These are phyloP conservation scores for Pipistrellus pygmaeus DNA, from an alignment of 2,797 vertebrate species.

Conservation along the genomic window DNA sequence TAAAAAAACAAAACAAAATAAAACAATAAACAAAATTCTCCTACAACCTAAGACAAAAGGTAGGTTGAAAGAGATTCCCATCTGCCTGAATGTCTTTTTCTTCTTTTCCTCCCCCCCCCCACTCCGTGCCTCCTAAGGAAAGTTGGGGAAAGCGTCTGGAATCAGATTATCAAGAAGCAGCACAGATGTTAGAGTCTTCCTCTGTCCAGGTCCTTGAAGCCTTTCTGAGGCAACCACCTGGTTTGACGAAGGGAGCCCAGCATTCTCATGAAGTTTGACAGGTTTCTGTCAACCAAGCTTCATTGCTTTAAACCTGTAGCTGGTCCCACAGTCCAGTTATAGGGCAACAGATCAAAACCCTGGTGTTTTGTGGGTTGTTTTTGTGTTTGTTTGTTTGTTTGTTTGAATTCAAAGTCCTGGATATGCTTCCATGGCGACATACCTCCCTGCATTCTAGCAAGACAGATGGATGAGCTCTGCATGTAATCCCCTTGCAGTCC, in stretches of 20 bases:
- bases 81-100: background rate
- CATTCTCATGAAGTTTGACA: conserved; percentile 34
- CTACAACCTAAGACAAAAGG: background rate
- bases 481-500: background rate
- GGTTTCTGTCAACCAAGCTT: conserved; percentile 54
- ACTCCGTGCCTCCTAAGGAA: background rate
- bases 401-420: conserved; percentile 28
- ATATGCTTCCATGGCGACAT: background rate
- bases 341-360: conserved; percentile 50
- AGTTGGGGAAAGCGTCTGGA: conserved; percentile 2
- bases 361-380: no score
- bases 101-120: no score
- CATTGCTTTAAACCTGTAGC: conserved; percentile 2
- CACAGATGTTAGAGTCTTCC: background rate
- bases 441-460: background rate
- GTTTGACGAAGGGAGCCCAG: background rate
- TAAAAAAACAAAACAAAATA: background rate
- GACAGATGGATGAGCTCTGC: background rate
- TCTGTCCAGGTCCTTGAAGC: background rate
- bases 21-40: background rate
- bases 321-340: background rate
- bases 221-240: background rate
- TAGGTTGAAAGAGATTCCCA: background rate
- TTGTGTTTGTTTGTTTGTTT: background rate
- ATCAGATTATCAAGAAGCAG: conserved; percentile 16